These are phyloP conservation scores for Carassius auratus DNA, from an alignment of 2,113 vertebrate species.

Conservation along the genomic window DNA sequence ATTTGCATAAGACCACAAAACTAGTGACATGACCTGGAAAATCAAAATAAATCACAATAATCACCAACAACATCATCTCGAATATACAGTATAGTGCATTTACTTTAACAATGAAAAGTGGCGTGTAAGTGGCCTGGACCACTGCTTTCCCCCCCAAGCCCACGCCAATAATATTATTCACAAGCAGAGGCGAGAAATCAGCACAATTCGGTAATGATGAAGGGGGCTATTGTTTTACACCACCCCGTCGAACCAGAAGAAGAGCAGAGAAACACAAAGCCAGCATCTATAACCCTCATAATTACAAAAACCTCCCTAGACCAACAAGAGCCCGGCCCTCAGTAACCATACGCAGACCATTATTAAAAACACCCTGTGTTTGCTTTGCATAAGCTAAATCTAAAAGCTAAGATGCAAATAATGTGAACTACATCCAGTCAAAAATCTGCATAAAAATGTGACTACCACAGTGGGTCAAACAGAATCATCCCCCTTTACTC, in stretches of 20 bases:
- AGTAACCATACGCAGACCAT: neutral
- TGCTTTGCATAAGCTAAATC: constrained; percentile 24
- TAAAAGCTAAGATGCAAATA: constrained; percentile 16
- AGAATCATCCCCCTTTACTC: no score
- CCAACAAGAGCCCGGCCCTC: neutral
- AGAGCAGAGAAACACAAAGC: constrained; percentile 62
- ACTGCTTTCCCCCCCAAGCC: no score
- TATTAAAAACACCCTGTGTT: neutral
- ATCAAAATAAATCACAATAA: neutral
- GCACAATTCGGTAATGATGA: constrained; percentile 72
- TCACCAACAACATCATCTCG: neutral
- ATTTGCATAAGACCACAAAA: neutral
- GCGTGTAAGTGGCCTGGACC: no score
- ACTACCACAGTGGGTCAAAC: neutral
- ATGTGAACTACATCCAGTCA: neutral
- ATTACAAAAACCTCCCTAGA: constrained; percentile 34
- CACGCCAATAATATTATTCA: constrained; percentile 70
- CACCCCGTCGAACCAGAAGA: constrained; percentile 44
- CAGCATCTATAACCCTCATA: constrained; percentile 33
- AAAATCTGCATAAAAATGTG: neutral
- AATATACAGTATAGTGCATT: neutral
- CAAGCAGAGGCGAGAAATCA: constrained; percentile 67
- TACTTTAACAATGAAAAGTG: neutral
- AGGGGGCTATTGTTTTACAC: constrained; percentile 69
- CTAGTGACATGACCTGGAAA: neutral